Conservation (phyloP, 37 sponge, comb jelly and placozoan species). For the Ianthella basta region DNA sequence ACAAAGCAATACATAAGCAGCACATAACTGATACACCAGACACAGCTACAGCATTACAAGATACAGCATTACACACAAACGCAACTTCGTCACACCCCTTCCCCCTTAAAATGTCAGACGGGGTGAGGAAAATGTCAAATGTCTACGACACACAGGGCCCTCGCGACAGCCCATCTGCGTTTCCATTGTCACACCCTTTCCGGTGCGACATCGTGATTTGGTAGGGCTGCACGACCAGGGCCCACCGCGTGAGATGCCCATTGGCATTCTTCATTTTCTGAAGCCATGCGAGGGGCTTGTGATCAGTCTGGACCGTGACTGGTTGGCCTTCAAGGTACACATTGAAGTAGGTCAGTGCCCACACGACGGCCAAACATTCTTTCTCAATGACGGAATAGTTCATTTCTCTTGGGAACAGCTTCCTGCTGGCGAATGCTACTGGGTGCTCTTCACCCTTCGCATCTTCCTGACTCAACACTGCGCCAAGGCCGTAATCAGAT, state of each 20-base stretch:
- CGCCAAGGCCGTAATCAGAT: slow-evolving; percentile 47
- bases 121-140: not conserved
- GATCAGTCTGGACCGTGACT: slow-evolving; percentile 35
- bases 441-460: slow-evolving; percentile 27
- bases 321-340: not conserved
- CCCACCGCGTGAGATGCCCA: slow-evolving; percentile 7
- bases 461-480: slow-evolving; percentile 44
- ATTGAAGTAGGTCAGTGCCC: not conserved
- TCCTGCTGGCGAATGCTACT: slow-evolving; percentile 33
- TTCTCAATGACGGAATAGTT: slow-evolving; percentile 33
- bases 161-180: slow-evolving; percentile 20
- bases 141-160: not conserved
- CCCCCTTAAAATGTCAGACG: slow-evolving; percentile 1
- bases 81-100: not conserved
- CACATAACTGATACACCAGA: too few species aligned
- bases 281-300: slow-evolving; percentile 21
- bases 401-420: slow-evolving; percentile 15
- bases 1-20: too few species aligned
- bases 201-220: not conserved
- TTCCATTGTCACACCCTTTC: not conserved
- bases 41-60: too few species aligned
- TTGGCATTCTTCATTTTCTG: slow-evolving; percentile 19
- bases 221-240: not conserved
- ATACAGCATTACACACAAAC: not conserved
- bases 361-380: slow-evolving; percentile 40